Evolutionary conservation across 2,888 invertebrate genomes (phyloP).

Genomic region (Pocota personata): DNA sequence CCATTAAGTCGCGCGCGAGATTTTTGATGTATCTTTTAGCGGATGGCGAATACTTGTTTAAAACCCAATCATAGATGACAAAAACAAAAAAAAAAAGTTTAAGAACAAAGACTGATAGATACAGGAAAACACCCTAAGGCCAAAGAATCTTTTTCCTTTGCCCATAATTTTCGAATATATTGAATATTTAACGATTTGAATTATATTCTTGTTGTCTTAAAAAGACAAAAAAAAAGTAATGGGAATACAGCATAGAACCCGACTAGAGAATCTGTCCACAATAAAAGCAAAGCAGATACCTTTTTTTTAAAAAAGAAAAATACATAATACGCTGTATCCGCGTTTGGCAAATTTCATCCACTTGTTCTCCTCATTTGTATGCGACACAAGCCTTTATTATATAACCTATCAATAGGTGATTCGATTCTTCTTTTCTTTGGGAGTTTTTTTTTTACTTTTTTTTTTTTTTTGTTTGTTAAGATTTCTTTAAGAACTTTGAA

Average conservation of each 20-base stretch:
- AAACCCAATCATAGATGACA: neutral
- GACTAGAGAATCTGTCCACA: neutral
- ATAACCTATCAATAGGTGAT: constrained; percentile 54
- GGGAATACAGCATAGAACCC: neutral
- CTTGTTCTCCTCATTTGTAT: constrained; percentile 48
- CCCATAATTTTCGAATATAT: neutral
- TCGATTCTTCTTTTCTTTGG: constrained; percentile 23
- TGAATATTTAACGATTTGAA: constrained; percentile 38
- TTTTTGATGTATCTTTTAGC: neutral
- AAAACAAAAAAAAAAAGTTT: neutral
- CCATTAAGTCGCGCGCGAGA: neutral
- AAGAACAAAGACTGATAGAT: neutral
- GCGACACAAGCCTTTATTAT: constrained; percentile 62
- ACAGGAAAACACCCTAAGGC: constrained; percentile 19
- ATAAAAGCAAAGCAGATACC: neutral
- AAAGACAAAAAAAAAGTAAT: neutral
- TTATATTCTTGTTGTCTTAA: neutral
- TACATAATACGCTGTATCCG: constrained; percentile 9
- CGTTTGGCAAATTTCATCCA: constrained; percentile 31
- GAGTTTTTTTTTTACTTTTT: neutral
- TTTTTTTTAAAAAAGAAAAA: neutral
- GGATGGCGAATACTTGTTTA: constrained; percentile 2
- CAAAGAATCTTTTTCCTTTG: neutral
- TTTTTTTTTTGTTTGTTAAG: neutral
- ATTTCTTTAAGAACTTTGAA: constrained; percentile 12